These are phyloP conservation scores for Dromius quadrimaculatus DNA, from an alignment of 2,888 invertebrate genomes.

Conservation along the genomic window DNA sequence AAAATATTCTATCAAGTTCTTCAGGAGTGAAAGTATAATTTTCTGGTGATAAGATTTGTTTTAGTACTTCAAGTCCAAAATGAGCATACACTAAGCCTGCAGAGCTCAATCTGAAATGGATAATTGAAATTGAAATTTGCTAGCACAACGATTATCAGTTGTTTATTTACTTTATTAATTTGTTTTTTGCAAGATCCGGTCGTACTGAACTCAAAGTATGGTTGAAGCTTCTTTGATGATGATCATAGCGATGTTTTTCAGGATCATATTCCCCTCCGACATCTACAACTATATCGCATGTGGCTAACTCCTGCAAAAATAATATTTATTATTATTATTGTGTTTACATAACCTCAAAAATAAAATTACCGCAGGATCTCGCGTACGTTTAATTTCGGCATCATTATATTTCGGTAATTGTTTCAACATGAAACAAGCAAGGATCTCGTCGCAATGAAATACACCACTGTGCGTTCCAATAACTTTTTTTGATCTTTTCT, in stretches of 20 bases:
- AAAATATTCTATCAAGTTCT: slow-evolving; percentile 72
- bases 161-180: slow-evolving; percentile 70
- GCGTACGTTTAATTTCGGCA: slow-evolving; percentile 82
- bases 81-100: slow-evolving; percentile 94
- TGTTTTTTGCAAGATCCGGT: slow-evolving; percentile 73
- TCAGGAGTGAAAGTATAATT: slow-evolving; percentile 67
- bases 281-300: slow-evolving; percentile 95
- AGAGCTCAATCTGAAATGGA: slow-evolving; percentile 83
- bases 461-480: slow-evolving; percentile 85
- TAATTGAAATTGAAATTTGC: not conserved
- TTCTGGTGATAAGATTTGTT: slow-evolving; percentile 68
- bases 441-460: slow-evolving; percentile 94
- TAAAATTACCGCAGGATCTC: slow-evolving; percentile 71
- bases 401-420: slow-evolving; percentile 82
- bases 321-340: too few relatives aligned
- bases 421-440: slow-evolving; percentile 94
- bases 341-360: too few relatives aligned
- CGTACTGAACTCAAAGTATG: slow-evolving; percentile 76
- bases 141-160: slow-evolving; percentile 58
- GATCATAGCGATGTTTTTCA: slow-evolving; percentile 84
- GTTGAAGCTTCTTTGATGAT: slow-evolving; percentile 88
- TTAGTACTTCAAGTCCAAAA: slow-evolving; percentile 86
- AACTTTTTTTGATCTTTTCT: slow-evolving; percentile 62
- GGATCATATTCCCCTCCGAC: slow-evolving; percentile 91
- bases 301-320: slow-evolving; percentile 70